Base-by-base conservation (phyloP, 2,888 invertebrate genomes). In the Hypomecis atomaria region DNA sequence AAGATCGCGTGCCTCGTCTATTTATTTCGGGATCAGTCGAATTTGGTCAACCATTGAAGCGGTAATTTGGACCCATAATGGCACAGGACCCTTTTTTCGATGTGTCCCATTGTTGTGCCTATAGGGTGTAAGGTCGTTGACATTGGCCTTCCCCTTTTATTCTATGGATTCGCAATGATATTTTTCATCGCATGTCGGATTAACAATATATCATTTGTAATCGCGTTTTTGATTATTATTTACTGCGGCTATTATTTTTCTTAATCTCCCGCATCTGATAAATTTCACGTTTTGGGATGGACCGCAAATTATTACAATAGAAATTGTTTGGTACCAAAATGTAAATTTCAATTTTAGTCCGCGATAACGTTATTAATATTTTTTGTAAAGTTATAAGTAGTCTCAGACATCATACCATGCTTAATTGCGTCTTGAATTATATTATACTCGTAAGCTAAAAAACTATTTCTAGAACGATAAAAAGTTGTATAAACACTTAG, bases 111-210 rank as follows among this genome's bases (percentile, higher is more conserved):
- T 91, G 88, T 89, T 89, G 86, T 81, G 73, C 77, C 80, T 81
- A 85, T 85, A 85, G 88, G 88, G 87, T 84, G 85, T 82, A 33
- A 75, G 92, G 91, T 92, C 92, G 82, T 89, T 92, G 92, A 92
- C 92, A 90, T 89, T 88, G 86, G 87, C 86, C 83, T 85, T 88
- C 88, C 90, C 89, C 81, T 81, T 85, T 53, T 81, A 79, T 83
- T 76, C 81, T 86, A 82, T 76, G 78, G 82, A 88, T 89, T 89
- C 84, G 89, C 85, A 82, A 82, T 81, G 79, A 85, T 84, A 87
- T 86, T 88, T 89, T 87, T 86, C 84, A 81, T 83, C 81, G 78
- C 75, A 79, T 81, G 83, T 87, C 85, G 76, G 86, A 88, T 89
- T 89, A 87, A 79, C 81, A 85, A 87, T 89, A 85, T 89, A 83